Evolutionary conservation across 2,113 vertebrate species (phyloP).

Genomic region (Spermophilus dauricus): DNA sequence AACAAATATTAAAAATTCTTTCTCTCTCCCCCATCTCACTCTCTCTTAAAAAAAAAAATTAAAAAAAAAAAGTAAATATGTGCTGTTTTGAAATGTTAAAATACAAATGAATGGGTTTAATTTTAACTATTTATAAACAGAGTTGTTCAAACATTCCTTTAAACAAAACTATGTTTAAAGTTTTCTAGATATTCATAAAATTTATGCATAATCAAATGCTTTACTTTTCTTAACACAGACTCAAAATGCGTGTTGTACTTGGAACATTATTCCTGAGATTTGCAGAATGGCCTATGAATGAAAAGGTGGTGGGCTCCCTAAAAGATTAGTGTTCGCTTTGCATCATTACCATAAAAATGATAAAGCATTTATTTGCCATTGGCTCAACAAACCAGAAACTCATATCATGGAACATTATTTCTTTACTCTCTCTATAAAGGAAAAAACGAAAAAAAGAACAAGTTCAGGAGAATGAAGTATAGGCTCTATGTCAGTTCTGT

Average conservation of each 20-base stretch:
- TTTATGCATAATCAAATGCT: constrained; percentile 36
- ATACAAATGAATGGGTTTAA: constrained; percentile 36
- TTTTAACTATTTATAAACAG: background rate
- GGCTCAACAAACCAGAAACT: constrained; percentile 50
- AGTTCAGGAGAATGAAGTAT: background rate
- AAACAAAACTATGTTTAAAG: constrained; percentile 29
- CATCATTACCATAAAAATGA: constrained; percentile 1
- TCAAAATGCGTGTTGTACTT: background rate
- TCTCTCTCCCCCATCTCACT: too few species aligned
- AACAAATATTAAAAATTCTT: too few species aligned
- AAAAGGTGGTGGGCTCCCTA: background rate
- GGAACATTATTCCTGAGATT: background rate
- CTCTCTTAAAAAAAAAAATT: background rate
- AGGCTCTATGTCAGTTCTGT: background rate
- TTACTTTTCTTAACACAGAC: constrained; percentile 8
- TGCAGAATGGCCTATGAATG: background rate
- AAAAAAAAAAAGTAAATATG: constrained; percentile 59
- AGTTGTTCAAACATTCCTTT: background rate
- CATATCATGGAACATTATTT: background rate
- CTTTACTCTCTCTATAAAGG: background rate
- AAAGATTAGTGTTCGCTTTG: background rate
- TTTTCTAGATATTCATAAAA: constrained; percentile 56
- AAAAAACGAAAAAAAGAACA: background rate
- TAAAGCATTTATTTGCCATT: constrained; percentile 15
- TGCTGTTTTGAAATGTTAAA: constrained; percentile 57